Evolutionary conservation across 2,113 vertebrate genomes (phyloP), one percentile per base, ranked within the genome.

Genomic region (Desmodus rotundus): DNA sequence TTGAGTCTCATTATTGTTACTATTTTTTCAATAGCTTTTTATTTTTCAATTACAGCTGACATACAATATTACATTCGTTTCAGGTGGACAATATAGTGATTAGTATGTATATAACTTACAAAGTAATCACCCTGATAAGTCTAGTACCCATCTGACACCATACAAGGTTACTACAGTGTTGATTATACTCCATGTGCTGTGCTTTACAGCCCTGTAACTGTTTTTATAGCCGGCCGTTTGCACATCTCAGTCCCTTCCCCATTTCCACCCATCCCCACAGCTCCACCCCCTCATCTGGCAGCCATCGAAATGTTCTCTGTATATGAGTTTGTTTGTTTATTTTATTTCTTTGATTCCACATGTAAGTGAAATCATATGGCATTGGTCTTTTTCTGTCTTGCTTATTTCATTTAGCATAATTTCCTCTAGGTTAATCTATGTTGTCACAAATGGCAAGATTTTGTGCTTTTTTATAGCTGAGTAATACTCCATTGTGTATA

Each of bases 1-100:
- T 52, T 28, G 47, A 87, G 83, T 82, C 74, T 96, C 93, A 95
- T 97, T 95, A 96, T 10, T 95, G 94, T 96, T 91, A 97, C n/a
- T n/a, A n/a, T 96, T 97, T 50, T 76, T 77, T 50, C 5, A 19
- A 50, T 9, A 50, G 31, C 31, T 76, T 26, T 74, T 47, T 33
- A 47, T 76, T 50, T 20, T 43, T 43, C 43, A 43, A 43, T 43
- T 43, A 43, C 45, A 76, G 31, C 33, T 76, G 28, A 33, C 31
- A 33, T 76, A 20, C 28, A 76, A 20, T 76, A 12, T 47, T 77
- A 50, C n/a, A 77, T 77, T 77, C 33, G 45, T 77, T 77, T 77
- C 31, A 77, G 45, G 17, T n/a, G 31, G n/a, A 50, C 31, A 50
- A 19, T 31, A 33, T 50, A 50, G 10, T 20, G 45, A 50, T 50